Conservation (phyloP, 1,140 invertebrate genomes). For the Drosophila mayri region DNA sequence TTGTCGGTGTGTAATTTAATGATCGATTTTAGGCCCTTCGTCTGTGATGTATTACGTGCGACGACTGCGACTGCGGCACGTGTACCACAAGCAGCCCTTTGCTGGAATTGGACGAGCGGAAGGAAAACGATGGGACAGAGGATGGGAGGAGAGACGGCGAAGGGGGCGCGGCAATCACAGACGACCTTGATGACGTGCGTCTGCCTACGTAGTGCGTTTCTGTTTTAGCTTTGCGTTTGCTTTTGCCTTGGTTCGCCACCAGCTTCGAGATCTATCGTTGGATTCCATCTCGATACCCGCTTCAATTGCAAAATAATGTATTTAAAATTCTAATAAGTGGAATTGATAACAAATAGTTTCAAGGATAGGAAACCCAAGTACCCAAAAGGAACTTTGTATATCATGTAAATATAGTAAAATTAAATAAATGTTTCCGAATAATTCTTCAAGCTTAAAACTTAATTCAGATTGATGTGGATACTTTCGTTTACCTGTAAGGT, state of each 20-base stretch:
- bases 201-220: slow-evolving; percentile 17
- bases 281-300: background rate
- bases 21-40: slow-evolving; percentile 34
- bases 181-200: slow-evolving; percentile 62
- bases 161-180: slow-evolving; percentile 36
- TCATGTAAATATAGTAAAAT: too few relatives aligned
- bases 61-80: slow-evolving; percentile 48
- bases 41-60: slow-evolving; percentile 62
- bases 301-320: background rate
- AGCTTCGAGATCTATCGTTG: slow-evolving; percentile 20
- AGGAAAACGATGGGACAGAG: slow-evolving; percentile 1
- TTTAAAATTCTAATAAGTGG: background rate
- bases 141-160: slow-evolving; percentile 11
- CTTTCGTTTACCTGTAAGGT: background rate
- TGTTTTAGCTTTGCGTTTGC: background rate
- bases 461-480: background rate
- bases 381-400: background rate
- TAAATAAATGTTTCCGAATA: too few relatives aligned
- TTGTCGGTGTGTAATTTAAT: slow-evolving; percentile 10
- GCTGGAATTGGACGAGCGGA: background rate
- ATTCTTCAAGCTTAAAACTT: background rate
- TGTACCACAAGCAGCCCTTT: slow-evolving; percentile 49
- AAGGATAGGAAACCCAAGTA: background rate
- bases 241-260: background rate
- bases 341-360: background rate